Percentiles rank a stretch among this genome's conserved stretches.
Conservation (phyloP, 2,113 vertebrate species). For the Ceratotherium simum region DNA sequence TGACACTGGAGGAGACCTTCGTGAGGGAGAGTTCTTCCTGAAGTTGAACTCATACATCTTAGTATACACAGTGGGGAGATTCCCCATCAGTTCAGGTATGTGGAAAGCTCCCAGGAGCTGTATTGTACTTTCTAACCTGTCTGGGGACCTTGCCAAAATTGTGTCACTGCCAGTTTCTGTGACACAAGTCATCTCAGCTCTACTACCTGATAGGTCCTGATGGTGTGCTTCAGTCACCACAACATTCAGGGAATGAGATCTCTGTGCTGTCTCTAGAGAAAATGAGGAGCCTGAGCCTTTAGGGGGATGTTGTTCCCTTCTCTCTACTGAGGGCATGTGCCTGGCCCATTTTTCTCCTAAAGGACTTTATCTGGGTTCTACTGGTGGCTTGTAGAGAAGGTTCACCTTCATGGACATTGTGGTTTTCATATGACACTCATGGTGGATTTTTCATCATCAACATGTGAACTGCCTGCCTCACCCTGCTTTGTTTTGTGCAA, state of each 20-base stretch:
- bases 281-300: not conserved
- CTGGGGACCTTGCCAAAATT: not conserved
- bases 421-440: not conserved
- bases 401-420: not conserved
- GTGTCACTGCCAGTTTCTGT: not conserved
- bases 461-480: not conserved
- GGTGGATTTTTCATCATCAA: not conserved
- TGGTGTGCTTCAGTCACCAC: not conserved
- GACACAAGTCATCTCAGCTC: not conserved
- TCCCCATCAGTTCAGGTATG: not conserved
- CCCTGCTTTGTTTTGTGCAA: not conserved
- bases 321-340: not conserved
- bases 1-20: not conserved
- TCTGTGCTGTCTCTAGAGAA: not conserved
- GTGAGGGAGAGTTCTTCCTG: not conserved
- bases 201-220: not conserved
- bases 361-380: not conserved
- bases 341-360: not conserved
- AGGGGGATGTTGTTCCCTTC: not conserved
- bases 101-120: not conserved
- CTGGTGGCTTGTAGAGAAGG: not conserved
- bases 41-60: not conserved
- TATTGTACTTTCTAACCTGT: not conserved
- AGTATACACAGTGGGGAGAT: not conserved
- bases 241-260: not conserved